phyloP scores from a whole-genome alignment of 2,797 vertebrate species.

The Myotis pilosus region DNA sequence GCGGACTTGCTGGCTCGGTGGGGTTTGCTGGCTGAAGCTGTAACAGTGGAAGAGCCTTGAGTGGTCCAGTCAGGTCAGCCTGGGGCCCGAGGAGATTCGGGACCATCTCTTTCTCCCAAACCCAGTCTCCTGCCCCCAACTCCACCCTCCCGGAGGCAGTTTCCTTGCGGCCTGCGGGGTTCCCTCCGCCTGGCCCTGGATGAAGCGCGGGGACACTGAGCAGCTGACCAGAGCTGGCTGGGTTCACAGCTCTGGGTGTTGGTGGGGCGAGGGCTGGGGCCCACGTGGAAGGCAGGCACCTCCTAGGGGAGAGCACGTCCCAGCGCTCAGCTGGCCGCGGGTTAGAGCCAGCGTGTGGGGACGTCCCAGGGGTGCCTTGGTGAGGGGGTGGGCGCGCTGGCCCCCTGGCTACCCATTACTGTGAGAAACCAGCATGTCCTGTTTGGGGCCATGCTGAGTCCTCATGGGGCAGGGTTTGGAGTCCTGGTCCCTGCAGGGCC shows the following conservation, averaged over 20 bases:
- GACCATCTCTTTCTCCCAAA: not conserved
- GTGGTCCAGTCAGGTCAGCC: not conserved
- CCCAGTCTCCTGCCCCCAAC: not conserved
- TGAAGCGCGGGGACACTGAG: not conserved
- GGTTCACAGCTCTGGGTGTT: not conserved
- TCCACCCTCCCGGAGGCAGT: not conserved
- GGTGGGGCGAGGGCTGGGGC: not conserved
- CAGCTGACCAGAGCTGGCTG: not conserved
- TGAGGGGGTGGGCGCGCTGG: not conserved
- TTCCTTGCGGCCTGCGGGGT: not conserved
- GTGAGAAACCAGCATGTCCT: not conserved
- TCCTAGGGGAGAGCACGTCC: too few species aligned
- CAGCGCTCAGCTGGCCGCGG: too few species aligned
- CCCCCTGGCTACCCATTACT: fast-evolving
- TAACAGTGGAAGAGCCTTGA: not conserved
- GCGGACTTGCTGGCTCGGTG: not conserved
- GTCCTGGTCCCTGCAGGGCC: not conserved
- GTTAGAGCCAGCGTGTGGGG: not conserved
- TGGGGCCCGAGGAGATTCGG: not conserved
- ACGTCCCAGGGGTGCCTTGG: not conserved
- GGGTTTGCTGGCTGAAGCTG: not conserved
- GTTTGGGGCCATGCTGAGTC: not conserved
- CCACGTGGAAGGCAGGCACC: too few species aligned
- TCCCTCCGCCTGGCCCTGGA: not conserved
- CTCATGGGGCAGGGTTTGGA: not conserved